A percentile compares a stretch with the other conserved stretches of the same genome.
Conservation (phyloP, 2,113 vertebrate species). For the Pygoscelis antarcticus region DNA sequence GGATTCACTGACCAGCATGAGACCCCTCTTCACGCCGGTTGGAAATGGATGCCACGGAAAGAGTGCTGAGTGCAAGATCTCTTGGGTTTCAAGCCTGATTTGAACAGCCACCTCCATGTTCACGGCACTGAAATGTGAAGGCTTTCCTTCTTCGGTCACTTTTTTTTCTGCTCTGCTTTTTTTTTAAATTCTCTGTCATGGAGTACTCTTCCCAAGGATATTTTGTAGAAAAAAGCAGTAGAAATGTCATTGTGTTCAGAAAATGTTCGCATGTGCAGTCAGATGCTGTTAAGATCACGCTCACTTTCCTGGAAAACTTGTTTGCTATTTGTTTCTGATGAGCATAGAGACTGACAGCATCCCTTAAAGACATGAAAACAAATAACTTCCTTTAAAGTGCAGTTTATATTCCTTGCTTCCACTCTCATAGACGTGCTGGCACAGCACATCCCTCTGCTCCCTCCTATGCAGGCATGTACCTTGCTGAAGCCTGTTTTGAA, state of each 20-base stretch:
- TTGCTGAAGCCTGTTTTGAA: not conserved
- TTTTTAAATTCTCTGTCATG: not conserved
- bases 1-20: not conserved
- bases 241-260: not conserved
- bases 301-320: not conserved
- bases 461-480: not conserved
- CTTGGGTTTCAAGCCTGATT: not conserved
- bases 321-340: not conserved
- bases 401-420: not conserved
- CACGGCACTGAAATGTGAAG: not conserved
- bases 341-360: not conserved
- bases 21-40: not conserved
- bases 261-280: not conserved
- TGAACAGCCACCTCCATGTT: not conserved
- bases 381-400: not conserved
- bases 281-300: not conserved
- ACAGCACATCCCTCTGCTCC: not conserved
- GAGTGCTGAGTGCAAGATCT: not conserved
- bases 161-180: not conserved
- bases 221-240: not conserved
- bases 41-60: not conserved
- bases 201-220: not conserved
- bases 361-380: not conserved
- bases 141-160: not conserved
- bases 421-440: not conserved